Evolutionary conservation across 2,888 invertebrate genomes (phyloP), one percentile per base, ranked within the genome.

Genomic region (Acleris emargana): DNA sequence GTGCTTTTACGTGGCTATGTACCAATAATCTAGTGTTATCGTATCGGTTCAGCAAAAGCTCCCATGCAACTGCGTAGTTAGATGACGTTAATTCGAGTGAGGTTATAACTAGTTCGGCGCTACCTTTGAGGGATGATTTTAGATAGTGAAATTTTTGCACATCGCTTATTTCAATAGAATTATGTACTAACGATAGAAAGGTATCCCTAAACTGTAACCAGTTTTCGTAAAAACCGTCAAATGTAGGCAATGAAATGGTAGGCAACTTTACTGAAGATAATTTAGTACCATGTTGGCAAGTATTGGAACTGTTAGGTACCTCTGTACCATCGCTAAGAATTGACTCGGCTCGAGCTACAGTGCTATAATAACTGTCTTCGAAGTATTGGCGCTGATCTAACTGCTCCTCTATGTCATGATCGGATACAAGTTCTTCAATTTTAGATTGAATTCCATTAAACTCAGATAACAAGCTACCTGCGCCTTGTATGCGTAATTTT

Each of bases 91-190:
- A 11, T 20, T 50, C 50, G 13, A 50, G 18, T 7, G 50, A 50
- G n/a, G 18, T 20, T 9, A 50, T 50, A 6, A 50, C 50, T 20
- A 50, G 20, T 50, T 50, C 52, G 0, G 50, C 50, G 13, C 22
- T 50, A 13, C 50, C 22, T 45, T 25, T 43, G 42, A 58, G 42
- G 1, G 42, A 63, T 22, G 42, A 51, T 43, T 51, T 52, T 52
- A 38, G 25, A 32, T 25, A 57, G 17, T 57, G 47, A 22, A 28
- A 57, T 20, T 54, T 54, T 20, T 42, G 38, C 18, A 54, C 11
- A 54, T 54, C 54, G 17, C 61, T 50, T 9, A 54, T 17, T 13
- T 42, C 38, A 4, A 9, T 20, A 5, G 38, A 42, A 13, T 54
- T 42, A 20, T 54, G 54, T 18, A 54, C 54, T 13, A 54, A 16